Base-by-base conservation (phyloP, 92 coral and sea anemone genomes). In the Meandrina meandrites region DNA sequence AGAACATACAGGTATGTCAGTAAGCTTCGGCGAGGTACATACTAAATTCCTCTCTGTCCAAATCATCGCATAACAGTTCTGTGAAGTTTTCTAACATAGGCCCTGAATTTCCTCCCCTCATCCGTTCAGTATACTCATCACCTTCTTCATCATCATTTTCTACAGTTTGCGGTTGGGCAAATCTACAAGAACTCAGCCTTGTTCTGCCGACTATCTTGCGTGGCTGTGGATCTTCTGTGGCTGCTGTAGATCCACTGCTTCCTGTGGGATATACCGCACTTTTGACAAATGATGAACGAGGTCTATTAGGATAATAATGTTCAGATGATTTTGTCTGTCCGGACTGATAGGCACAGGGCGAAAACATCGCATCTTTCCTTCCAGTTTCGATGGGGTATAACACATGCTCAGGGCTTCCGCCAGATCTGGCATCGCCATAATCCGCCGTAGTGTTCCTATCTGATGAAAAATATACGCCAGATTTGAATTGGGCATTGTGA, bases 41-140 rank as follows among this genome's bases (percentile, higher is more conserved):
- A 80, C 94, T 98, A 88, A 97, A 95, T 80, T 97, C 99, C 27
- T 95, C 93, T 47, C 98, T 92, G 80, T 97, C 96, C 70, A 97
- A 81, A 83, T 95, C 98, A 79, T 97, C 99, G 87, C 93, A 91
- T 18, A 97, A 87, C 14, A 97, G 88, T 35, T 97, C 99, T 15
- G 95, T 90, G 28, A 95, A 92, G 69, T 92, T 98, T 80, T 92
- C 98, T 45, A 97, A 84, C 84, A 93, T 93, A n/a, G 92, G 88
- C 51, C 89, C 93, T 27, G 87, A 42, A 27, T 77, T 85, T 22
- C 77, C 91, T 47, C 80, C 89, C 42, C 78, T 83, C 75, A 15
- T 73, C 51, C 68, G 69, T 84, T 28, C 56, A 73, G 71, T 51
- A 35, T 37, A 36, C 21, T 27, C 54, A 27, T 83, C 79, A 68